Conservation (phyloP, 1,140 invertebrate genomes). For the Aculops lycopersici region DNA sequence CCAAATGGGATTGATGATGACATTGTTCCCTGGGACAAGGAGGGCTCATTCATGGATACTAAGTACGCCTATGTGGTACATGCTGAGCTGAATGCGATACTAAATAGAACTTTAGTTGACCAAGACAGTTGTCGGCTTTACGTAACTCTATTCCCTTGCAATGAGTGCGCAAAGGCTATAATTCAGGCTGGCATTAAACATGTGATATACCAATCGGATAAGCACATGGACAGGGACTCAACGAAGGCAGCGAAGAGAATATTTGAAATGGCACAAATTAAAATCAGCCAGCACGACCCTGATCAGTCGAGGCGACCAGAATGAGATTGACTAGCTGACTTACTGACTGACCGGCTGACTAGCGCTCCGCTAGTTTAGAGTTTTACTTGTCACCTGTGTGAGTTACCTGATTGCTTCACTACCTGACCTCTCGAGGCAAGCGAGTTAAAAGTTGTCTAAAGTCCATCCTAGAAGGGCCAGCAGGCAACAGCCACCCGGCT, state of each 20-base stretch:
- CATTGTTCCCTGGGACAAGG: constrained; percentile 46
- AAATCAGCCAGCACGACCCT: constrained; percentile 28
- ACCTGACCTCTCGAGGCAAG: no score
- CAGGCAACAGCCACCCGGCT: no score
- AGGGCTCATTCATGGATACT: constrained; percentile 24
- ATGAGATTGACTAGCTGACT: no score
- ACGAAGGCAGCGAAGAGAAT: constrained; percentile 39
- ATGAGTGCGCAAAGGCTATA: constrained; percentile 85
- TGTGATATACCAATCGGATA: constrained; percentile 46
- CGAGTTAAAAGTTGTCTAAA: no score
- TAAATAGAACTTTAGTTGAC: constrained; percentile 51
- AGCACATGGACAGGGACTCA: constrained; percentile 28
- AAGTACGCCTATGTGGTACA: constrained; percentile 62
- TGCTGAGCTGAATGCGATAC: constrained; percentile 79
- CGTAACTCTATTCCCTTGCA: constrained; percentile 51
- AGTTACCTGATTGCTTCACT: no score
- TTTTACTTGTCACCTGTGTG: no score
- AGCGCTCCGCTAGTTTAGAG: no score
- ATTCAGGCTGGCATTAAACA: constrained; percentile 63
- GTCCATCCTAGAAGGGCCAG: no score
- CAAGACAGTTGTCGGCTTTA: constrained; percentile 48
- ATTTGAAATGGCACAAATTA: constrained; percentile 36
- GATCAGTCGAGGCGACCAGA: no score
- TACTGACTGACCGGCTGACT: no score
- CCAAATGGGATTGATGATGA: constrained; percentile 57